phyloP scores from a whole-genome alignment of 2,113 vertebrate species.

The Microtus oregoni region DNA sequence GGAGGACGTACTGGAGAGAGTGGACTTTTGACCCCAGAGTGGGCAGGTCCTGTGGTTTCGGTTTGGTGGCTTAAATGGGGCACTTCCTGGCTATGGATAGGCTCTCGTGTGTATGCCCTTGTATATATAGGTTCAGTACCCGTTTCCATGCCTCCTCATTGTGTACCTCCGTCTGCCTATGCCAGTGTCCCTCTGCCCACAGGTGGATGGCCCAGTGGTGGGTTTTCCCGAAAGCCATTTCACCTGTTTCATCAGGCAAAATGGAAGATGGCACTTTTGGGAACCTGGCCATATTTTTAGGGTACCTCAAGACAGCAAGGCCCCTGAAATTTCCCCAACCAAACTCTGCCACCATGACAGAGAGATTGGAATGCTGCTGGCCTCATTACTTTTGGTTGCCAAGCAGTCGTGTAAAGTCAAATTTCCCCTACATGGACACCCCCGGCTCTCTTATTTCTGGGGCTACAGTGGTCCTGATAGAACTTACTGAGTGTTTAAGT shows the following conservation, averaged over 20 bases:
- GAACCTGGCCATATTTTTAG: background rate
- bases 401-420: background rate
- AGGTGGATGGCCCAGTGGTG: fast-evolving
- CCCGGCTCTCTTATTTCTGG: background rate
- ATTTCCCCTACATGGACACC: background rate
- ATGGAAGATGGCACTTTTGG: background rate
- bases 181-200: background rate
- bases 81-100: background rate
- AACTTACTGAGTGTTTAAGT: background rate
- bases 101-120: background rate
- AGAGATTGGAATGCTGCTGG: background rate
- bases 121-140: too few species aligned
- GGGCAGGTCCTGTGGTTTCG: background rate
- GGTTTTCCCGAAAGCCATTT: background rate
- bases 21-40: background rate
- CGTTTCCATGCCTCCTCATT: background rate
- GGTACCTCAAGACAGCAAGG: background rate
- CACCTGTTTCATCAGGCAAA: background rate
- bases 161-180: background rate
- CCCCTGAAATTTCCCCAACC: background rate
- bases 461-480: background rate
- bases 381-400: background rate
- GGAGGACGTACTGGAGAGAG: too few species aligned
- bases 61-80: background rate
- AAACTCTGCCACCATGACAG: background rate